These are phyloP conservation scores for Melanostigma gelatinosum DNA, from an alignment of 2,113 vertebrate genomes.

Conservation along the genomic window DNA sequence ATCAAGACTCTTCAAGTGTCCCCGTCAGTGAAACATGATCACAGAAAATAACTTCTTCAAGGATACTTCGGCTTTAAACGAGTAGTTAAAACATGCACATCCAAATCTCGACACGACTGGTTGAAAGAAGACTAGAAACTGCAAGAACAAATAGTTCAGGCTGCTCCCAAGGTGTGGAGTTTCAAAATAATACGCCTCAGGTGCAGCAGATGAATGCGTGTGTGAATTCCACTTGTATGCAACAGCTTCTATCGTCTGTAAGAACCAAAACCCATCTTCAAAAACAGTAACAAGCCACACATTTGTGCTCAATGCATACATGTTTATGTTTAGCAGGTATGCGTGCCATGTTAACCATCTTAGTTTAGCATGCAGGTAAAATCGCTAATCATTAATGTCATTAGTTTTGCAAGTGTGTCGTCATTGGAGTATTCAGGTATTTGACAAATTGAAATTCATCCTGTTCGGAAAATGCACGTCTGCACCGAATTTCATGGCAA, in stretches of 20 bases:
- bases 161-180: background rate
- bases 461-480: background rate
- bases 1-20: background rate
- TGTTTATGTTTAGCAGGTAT: background rate
- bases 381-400: no score
- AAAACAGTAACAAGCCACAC: background rate
- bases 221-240: background rate
- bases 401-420: background rate
- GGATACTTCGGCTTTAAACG: background rate
- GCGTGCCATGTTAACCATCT: background rate
- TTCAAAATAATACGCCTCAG: background rate
- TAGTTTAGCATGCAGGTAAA: background rate
- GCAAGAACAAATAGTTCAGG: background rate
- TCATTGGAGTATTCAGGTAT: background rate
- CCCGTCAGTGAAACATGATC: background rate
- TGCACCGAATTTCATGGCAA: background rate
- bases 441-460: background rate
- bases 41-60: background rate
- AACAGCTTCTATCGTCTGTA: background rate
- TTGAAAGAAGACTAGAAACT: background rate
- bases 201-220: background rate
- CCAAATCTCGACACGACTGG: background rate
- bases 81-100: slow-evolving; percentile 2
- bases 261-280: background rate
- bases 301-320: background rate